Conservation (phyloP, 2,888 invertebrate genomes). For the Allophyes oxyacanthae region DNA sequence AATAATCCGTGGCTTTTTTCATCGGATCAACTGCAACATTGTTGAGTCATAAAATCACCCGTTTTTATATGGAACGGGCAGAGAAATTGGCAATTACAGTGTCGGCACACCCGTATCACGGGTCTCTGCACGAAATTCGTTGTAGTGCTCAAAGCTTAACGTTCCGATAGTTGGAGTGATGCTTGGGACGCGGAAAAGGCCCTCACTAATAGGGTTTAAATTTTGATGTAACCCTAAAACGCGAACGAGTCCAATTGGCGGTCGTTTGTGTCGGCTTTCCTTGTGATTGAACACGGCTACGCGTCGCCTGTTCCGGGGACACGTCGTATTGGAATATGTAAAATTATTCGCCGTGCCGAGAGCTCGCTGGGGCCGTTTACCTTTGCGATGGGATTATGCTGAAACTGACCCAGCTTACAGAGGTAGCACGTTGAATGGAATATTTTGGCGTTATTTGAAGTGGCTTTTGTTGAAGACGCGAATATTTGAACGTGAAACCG, state of each 20-base stretch:
- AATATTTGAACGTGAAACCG: constrained; percentile 45
- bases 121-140: constrained; percentile 12
- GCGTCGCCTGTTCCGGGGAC: constrained; percentile 56
- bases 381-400: constrained; percentile 62
- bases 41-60: constrained; percentile 25
- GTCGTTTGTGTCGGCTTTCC: constrained; percentile 54
- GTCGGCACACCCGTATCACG: constrained; percentile 23
- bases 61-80: constrained; percentile 28
- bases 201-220: constrained; percentile 38
- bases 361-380: constrained; percentile 69
- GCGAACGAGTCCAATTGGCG: constrained; percentile 49
- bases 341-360: constrained; percentile 68
- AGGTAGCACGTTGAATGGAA: constrained; percentile 46
- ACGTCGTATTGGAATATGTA: constrained; percentile 68
- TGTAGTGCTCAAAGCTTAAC: constrained; percentile 31
- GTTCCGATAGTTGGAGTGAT: constrained; percentile 36
- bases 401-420: constrained; percentile 63
- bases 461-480: constrained; percentile 51
- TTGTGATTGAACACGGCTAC: constrained; percentile 55
- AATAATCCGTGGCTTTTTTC: constrained; percentile 26
- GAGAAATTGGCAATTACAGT: constrained; percentile 46
- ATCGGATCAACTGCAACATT: constrained; percentile 29
- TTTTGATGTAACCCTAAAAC: constrained; percentile 47
- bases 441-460: constrained; percentile 48
- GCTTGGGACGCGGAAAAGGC: constrained; percentile 30